phyloP scores from a whole-genome alignment of 2,888 invertebrate genomes.

The Amblyteles armatorius region DNA sequence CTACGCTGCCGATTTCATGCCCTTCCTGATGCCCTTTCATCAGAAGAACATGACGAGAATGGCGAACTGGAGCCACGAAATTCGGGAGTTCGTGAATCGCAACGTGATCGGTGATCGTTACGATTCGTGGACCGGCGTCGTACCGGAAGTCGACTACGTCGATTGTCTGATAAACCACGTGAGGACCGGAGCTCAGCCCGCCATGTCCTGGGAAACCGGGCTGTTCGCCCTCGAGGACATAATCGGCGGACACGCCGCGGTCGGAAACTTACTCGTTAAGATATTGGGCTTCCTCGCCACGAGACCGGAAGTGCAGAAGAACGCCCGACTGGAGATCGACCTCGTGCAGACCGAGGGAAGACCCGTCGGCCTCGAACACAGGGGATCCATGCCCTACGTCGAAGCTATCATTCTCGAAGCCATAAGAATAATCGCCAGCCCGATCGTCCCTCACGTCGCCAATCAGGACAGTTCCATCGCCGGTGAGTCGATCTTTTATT shows the following conservation, averaged over 20 bases:
- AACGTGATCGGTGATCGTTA: constrained; percentile 85
- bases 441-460: constrained; percentile 89
- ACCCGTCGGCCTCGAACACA: constrained; percentile 84
- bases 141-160: constrained; percentile 86
- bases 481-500: constrained; percentile 84
- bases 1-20: constrained; percentile 89
- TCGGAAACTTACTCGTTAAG: constrained; percentile 88
- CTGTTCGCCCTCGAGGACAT: constrained; percentile 86
- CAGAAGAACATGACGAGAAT: constrained; percentile 85
- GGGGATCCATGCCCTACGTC: constrained; percentile 86
- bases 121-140: constrained; percentile 78
- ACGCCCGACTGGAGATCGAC: constrained; percentile 87
- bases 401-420: constrained; percentile 88
- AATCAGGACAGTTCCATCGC: constrained; percentile 87
- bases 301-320: constrained; percentile 85
- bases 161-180: constrained; percentile 87
- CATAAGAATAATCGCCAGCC: constrained; percentile 88
- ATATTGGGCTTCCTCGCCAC: constrained; percentile 86
- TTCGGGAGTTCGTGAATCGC: constrained; percentile 86
- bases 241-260: constrained; percentile 88
- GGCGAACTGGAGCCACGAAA: constrained; percentile 85
- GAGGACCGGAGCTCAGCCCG: constrained; percentile 83
- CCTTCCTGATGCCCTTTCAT: constrained; percentile 87
- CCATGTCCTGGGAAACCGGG: constrained; percentile 86
- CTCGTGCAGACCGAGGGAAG: constrained; percentile 70